These are phyloP conservation scores for Paraescarpia echinospica DNA, from an alignment of 1,140 invertebrate species.

Conservation along the genomic window DNA sequence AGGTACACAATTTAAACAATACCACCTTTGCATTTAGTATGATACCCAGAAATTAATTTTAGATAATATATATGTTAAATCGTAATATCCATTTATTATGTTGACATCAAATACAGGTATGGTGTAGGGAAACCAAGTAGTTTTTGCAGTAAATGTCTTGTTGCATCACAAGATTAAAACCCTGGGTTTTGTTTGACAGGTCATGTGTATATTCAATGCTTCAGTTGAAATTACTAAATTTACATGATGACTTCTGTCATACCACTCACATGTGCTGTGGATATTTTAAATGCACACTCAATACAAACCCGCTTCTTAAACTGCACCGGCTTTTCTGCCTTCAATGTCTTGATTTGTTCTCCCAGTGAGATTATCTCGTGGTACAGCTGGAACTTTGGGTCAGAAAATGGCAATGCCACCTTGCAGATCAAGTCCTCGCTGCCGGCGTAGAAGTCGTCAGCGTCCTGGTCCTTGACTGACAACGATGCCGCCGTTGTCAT, in stretches of 20 bases:
- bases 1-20: neutral
- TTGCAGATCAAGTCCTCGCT: neutral
- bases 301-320: neutral
- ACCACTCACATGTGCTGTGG: neutral
- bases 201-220: neutral
- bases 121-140: neutral
- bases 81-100: neutral
- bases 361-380: neutral
- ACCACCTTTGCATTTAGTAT: no score
- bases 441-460: neutral
- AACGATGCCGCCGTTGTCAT: neutral
- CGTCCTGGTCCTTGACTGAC: neutral
- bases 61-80: no score
- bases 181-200: neutral
- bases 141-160: neutral
- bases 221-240: neutral
- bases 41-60: no score
- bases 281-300: neutral
- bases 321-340: neutral
- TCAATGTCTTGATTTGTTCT: neutral
- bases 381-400: neutral
- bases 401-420: neutral
- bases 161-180: neutral
- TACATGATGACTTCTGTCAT: no score
- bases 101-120: neutral